phyloP scores from a whole-genome alignment of 2,113 vertebrate genomes.

The Chaetodon trifascialis region DNA sequence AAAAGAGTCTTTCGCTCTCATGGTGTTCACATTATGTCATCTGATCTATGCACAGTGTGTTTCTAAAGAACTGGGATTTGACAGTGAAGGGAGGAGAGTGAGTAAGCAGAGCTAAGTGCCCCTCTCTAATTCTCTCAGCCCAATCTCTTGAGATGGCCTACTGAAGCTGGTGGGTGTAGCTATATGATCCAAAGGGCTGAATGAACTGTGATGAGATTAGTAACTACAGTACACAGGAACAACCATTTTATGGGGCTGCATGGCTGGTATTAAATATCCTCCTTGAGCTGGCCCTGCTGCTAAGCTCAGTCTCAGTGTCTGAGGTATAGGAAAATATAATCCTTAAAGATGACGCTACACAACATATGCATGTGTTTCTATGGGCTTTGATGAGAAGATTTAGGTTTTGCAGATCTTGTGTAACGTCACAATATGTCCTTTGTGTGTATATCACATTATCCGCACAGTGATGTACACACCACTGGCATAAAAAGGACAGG shows the following conservation, averaged over 20 bases:
- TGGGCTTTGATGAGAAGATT: slow-evolving; percentile 22
- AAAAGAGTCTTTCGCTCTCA: slow-evolving; percentile 29
- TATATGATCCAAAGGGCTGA: slow-evolving; percentile 61
- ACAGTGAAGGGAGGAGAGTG: slow-evolving; percentile 54
- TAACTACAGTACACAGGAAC: slow-evolving; percentile 69
- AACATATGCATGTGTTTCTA: neutral
- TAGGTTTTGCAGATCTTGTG: neutral
- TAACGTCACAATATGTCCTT: slow-evolving; percentile 5
- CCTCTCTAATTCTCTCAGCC: slow-evolving; percentile 70
- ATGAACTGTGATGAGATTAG: slow-evolving; percentile 75
- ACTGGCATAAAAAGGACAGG: neutral
- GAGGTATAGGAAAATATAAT: slow-evolving; percentile 33
- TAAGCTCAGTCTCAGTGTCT: slow-evolving; percentile 44
- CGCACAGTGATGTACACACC: neutral
- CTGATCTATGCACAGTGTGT: slow-evolving; percentile 60
- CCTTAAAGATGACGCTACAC: slow-evolving; percentile 18
- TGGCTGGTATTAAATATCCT: slow-evolving; percentile 63
- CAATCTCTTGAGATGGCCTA: slow-evolving; percentile 63
- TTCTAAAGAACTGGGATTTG: slow-evolving; percentile 54
- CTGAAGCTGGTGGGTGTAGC: slow-evolving; percentile 65
- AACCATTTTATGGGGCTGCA: slow-evolving; percentile 57
- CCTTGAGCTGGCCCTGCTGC: slow-evolving; percentile 36
- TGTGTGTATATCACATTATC: neutral
- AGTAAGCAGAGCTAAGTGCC: slow-evolving; percentile 73
- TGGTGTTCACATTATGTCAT: slow-evolving; percentile 54